phyloP scores from a whole-genome alignment of 53 echinoderm and acorn worm species.

The Echinarachnius parma region DNA sequence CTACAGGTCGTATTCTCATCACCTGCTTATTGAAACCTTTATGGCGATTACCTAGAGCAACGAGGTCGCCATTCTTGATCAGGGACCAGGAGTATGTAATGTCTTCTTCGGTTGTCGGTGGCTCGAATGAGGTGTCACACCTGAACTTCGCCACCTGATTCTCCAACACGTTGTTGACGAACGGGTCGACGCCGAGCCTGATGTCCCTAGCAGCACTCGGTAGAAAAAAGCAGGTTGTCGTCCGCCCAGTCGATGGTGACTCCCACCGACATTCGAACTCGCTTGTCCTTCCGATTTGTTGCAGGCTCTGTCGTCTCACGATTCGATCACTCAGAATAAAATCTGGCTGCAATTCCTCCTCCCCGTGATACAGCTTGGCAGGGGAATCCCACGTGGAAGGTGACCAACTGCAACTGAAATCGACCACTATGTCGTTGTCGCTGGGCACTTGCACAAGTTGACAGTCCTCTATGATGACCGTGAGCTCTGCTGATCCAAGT shows the following conservation, averaged over 20 bases:
- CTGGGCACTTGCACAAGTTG: constrained; percentile 10
- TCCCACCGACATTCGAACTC: constrained; percentile 22
- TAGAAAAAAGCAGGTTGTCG: background rate
- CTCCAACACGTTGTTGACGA: background rate
- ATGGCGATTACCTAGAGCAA: constrained; percentile 17
- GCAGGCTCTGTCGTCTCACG: constrained; percentile 13
- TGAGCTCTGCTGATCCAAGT: constrained; percentile 10
- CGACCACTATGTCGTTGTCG: background rate
- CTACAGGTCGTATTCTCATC: constrained; percentile 4
- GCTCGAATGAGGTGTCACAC: constrained; percentile 1
- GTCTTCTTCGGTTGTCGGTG: background rate
- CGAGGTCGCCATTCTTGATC: background rate
- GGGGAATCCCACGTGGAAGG: background rate
- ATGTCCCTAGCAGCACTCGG: background rate
- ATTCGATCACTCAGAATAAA: constrained; percentile 8
- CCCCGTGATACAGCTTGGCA: background rate
- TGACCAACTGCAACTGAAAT: constrained; percentile 19
- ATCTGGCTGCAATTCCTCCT: background rate
- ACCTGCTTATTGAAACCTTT: constrained; percentile 27
- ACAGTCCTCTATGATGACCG: constrained; percentile 1
- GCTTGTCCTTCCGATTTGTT: background rate
- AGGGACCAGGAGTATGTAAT: constrained; percentile 23
- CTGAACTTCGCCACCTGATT: constrained; percentile 11
- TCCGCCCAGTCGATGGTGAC: background rate
- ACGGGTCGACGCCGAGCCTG: constrained; percentile 21